These are phyloP conservation scores for Acanthis flammea DNA, from an alignment of 2,797 vertebrate genomes.

Conservation along the genomic window DNA sequence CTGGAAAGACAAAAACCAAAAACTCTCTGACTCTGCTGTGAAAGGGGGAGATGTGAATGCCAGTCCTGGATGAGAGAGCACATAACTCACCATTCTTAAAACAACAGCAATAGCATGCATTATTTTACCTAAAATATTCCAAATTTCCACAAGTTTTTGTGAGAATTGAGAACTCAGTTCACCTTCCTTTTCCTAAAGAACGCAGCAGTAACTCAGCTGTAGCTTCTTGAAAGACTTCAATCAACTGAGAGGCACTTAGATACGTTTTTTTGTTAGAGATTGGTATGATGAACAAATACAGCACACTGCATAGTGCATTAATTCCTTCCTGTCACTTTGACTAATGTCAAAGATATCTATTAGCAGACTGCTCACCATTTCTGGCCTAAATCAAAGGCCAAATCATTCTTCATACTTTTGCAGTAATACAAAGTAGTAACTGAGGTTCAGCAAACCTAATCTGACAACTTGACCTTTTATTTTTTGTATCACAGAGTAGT, in stretches of 20 bases:
- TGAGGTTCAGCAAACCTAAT: not conserved
- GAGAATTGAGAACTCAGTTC: not conserved
- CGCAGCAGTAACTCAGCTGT: not conserved
- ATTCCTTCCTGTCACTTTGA: not conserved
- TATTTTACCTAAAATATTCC: not conserved
- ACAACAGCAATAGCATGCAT: not conserved
- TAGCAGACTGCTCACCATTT: not conserved
- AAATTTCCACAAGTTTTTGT: not conserved
- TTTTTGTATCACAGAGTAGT: fast-evolving
- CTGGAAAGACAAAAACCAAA: not conserved
- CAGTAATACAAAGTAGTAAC: not conserved
- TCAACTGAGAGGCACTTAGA: not conserved
- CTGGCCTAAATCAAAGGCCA: not conserved
- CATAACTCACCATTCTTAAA: not conserved
- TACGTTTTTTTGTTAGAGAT: not conserved
- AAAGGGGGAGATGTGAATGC: not conserved
- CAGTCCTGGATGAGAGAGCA: not conserved
- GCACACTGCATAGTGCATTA: not conserved
- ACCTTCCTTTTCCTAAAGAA: not conserved
- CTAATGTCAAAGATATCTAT: not conserved
- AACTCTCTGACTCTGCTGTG: not conserved
- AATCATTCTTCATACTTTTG: not conserved
- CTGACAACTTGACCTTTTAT: not conserved
- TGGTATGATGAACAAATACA: not conserved
- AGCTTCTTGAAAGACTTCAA: not conserved